A percentile compares a stretch with the other conserved stretches of the same genome.
These are phyloP conservation scores for Mohoua ochrocephala DNA, from an alignment of 2,113 vertebrate genomes.

Conservation along the genomic window DNA sequence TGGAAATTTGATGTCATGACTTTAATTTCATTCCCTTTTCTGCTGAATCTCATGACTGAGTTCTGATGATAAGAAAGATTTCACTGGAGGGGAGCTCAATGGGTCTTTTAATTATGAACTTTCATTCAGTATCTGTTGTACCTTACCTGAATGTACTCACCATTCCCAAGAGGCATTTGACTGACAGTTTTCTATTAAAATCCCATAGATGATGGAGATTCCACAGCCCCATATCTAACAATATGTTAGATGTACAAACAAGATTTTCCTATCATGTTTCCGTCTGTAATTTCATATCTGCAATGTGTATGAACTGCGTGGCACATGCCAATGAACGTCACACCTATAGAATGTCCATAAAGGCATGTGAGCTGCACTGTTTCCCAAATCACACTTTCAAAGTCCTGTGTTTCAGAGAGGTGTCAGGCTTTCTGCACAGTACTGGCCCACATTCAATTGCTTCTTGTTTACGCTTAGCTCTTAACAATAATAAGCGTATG, in stretches of 20 bases:
- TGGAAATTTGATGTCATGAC: background rate
- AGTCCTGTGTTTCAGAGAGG: background rate
- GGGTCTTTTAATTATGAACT: background rate
- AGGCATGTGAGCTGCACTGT: background rate
- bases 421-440: background rate
- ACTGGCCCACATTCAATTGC: background rate
- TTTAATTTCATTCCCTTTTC: background rate
- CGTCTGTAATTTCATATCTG: background rate
- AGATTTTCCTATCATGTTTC: background rate
- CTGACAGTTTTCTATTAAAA: background rate
- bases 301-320: background rate
- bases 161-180: background rate
- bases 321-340: accelerated
- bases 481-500: background rate
- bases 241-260: background rate
- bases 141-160: background rate
- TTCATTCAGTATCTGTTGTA: background rate
- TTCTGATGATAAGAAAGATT: background rate
- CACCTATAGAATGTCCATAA: background rate
- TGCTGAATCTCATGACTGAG: background rate
- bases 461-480: background rate
- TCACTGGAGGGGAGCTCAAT: background rate
- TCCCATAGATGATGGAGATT: background rate
- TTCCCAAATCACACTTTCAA: background rate
- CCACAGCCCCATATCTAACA: background rate